Evolutionary conservation across 1,140 invertebrate genomes (phyloP), one percentile per base, ranked within the genome.

Genomic region (Penaeus vannamei): DNA sequence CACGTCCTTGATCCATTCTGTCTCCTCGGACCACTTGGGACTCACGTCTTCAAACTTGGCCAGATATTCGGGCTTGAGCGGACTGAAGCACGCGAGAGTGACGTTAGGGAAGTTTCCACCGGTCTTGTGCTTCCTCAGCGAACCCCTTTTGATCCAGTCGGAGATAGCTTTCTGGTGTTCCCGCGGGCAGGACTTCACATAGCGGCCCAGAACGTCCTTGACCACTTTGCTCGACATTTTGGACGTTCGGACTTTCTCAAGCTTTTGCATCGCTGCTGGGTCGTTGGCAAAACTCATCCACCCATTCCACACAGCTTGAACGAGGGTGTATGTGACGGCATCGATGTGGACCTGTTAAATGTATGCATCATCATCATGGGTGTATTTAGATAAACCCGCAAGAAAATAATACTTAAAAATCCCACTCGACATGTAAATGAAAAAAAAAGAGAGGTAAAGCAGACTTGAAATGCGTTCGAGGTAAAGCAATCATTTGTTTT

Each of bases 271-370:
- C 29, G 88, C 88, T 20, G 76, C 36, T 7, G 88, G 88, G 84
- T 90, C 88, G 46, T 90, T 85, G 62, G 88, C 88, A 17, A 86
- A 82, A 59, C 88, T 86, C 88, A 90, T 90, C 88, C 88, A 90
- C 17, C 88, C 88, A 32, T 36, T 53, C 88, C 88, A 90, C 42
- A 90, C 88, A 19, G 84, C 61, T 42, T 90, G 84, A 0, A 85
- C 84, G 46, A 90, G 77, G 5, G 36, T 66, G 72, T 85, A 90
- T 19, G 77, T 83, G 17, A 36, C 64, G 20, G 77, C 79, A 20
- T 90, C 84, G 60, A 90, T n/a, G 22, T 59, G 29, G 20, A 90
- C 46, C 88, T 90, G 84, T 62, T 19, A 22, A 77, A 8, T 26
- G 60, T 7, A 85, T n/a, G 20, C 10, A 82, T 26, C 8, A 12